Conservation (phyloP, 2,797 vertebrate species). For the Hemitrygon akajei region DNA sequence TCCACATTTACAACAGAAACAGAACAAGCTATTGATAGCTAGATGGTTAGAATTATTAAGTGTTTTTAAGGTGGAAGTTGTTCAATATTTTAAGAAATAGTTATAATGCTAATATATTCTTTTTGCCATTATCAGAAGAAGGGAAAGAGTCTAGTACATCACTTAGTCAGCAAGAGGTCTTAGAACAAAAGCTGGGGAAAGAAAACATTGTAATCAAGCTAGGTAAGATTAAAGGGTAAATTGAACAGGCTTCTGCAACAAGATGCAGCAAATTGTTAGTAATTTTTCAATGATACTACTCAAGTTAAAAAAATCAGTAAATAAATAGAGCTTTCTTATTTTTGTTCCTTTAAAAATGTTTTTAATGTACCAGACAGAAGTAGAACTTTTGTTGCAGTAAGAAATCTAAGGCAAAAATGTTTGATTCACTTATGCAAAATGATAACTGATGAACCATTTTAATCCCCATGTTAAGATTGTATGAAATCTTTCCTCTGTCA, state of each 20-base stretch:
- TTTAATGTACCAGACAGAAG: neutral
- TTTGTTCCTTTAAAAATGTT: neutral
- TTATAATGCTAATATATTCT: slow-evolving; percentile 19
- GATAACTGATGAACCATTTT: neutral
- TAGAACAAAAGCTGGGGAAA: slow-evolving; percentile 22
- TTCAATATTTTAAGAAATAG: neutral
- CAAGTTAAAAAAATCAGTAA: neutral
- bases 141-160: slow-evolving; percentile 17
- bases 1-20: too few relatives aligned
- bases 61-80: neutral
- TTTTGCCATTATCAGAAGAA: slow-evolving; percentile 10
- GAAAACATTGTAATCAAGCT: slow-evolving; percentile 9
- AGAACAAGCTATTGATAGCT: neutral
- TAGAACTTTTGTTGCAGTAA: neutral
- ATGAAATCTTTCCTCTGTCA: neutral
- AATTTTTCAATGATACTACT: neutral
- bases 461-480: neutral
- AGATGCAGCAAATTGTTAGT: neutral
- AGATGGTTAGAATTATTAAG: neutral
- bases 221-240: neutral
- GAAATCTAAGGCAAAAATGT: neutral
- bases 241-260: neutral
- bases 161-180: slow-evolving; percentile 24
- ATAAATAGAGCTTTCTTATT: neutral
- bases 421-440: neutral